Percentiles rank a stretch among this genome's conserved stretches.
Evolutionary conservation across 2,888 invertebrate genomes (phyloP).

Genomic region (Stenolophus ochropezus): DNA sequence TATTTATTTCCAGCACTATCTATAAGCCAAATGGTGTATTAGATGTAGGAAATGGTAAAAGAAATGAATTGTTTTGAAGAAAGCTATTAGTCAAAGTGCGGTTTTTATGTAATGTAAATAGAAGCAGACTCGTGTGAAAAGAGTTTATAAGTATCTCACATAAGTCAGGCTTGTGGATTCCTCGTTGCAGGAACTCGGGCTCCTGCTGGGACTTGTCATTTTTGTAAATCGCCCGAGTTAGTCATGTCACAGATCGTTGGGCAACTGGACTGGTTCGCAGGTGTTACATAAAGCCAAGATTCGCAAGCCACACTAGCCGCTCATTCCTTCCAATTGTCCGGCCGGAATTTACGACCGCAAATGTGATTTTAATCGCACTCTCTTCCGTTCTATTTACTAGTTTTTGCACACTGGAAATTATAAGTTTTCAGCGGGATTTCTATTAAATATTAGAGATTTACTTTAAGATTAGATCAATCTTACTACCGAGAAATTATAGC

Average conservation of each 20-base stretch:
- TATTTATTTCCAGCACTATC: too few species aligned
- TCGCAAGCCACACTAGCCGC: constrained; percentile 1
- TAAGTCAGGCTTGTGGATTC: constrained; percentile 10
- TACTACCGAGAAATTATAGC: neutral
- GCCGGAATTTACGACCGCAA: constrained; percentile 44
- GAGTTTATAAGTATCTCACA: neutral
- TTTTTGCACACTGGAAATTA: constrained; percentile 30
- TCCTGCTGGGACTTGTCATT: constrained; percentile 31
- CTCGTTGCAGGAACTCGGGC: neutral
- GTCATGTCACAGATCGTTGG: constrained; percentile 46
- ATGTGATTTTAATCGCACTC: constrained; percentile 38
- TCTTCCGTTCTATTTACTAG: constrained; percentile 35
- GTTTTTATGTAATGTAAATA: neutral
- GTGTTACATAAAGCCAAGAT: constrained; percentile 40
- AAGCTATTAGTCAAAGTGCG: neutral
- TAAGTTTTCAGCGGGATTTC: constrained; percentile 25
- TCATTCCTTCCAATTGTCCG: constrained; percentile 45
- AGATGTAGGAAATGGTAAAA: neutral
- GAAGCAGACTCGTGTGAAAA: neutral
- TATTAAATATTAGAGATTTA: constrained; percentile 37
- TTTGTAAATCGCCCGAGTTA: constrained; percentile 36
- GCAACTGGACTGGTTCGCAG: constrained; percentile 38
- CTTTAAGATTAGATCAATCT: constrained; percentile 13
- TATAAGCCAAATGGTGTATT: too few species aligned
- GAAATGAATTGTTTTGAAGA: neutral